Conservation (phyloP, 1,140 invertebrate genomes). For the Drosophila lacertosa region DNA sequence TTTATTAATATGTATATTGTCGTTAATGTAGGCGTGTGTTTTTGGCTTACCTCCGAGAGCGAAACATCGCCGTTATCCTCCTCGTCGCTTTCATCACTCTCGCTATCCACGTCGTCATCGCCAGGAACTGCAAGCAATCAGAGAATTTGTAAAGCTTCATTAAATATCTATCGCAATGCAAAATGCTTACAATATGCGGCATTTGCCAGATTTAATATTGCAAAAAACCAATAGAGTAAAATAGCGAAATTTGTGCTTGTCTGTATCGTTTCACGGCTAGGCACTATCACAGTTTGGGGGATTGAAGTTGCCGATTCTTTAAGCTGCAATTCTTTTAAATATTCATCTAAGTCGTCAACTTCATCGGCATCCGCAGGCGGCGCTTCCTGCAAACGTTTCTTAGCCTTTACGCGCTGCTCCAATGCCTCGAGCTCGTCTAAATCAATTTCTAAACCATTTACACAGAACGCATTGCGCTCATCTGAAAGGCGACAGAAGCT, state of each 20-base stretch:
- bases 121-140: conserved; percentile 84
- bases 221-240: conserved; percentile 82
- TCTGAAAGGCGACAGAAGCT: conserved; percentile 82
- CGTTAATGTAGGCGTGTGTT: conserved; percentile 21
- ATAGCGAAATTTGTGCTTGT: conserved; percentile 63
- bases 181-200: conserved; percentile 80
- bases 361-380: conserved; percentile 29
- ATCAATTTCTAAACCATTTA: conserved; percentile 84
- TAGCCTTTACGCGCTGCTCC: conserved; percentile 77
- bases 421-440: conserved; percentile 82
- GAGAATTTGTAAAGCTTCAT: conserved; percentile 9
- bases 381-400: conserved; percentile 59
- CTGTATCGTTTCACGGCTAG: conserved; percentile 20
- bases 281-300: conserved; percentile 51
- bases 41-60: conserved; percentile 84
- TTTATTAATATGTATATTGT: background rate
- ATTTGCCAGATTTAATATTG: conserved; percentile 81
- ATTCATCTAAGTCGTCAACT: conserved; percentile 82
- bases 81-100: conserved; percentile 86
- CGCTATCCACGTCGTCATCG: conserved; percentile 85
- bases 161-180: conserved; percentile 3
- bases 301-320: conserved; percentile 41
- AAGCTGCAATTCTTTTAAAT: conserved; percentile 77
- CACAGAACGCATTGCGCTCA: conserved; percentile 80
- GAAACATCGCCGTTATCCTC: conserved; percentile 87